A percentile compares a stretch with the other conserved stretches of the same genome.
phyloP scores from a whole-genome alignment of 1,140 invertebrate genomes.

The Archivesica marissinica region DNA sequence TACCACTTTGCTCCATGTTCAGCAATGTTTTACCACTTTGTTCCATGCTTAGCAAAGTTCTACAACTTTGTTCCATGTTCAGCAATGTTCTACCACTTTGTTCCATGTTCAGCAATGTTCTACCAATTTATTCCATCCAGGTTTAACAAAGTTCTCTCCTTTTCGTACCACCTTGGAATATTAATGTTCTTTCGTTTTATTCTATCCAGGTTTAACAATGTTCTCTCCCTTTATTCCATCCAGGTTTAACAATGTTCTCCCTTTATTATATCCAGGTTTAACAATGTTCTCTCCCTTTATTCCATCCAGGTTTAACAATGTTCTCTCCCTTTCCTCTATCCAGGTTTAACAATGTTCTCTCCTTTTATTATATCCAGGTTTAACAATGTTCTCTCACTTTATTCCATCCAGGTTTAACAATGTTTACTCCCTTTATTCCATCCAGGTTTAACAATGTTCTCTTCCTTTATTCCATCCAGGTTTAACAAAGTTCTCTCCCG shows the following conservation, averaged over 20 bases:
- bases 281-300: not conserved
- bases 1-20: too few relatives aligned
- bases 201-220: constrained; percentile 84
- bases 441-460: not conserved
- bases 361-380: not conserved
- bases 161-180: constrained; percentile 90
- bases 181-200: too few relatives aligned
- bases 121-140: constrained; percentile 77
- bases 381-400: too few relatives aligned
- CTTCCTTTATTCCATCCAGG: not conserved
- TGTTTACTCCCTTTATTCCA: too few relatives aligned
- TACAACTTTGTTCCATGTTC: not conserved
- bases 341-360: not conserved
- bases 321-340: not conserved
- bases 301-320: not conserved
- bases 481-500: not conserved
- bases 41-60: not conserved
- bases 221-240: constrained; percentile 86
- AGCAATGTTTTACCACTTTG: not conserved
- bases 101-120: not conserved
- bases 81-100: not conserved
- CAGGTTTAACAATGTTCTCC: constrained; percentile 87
- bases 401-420: too few relatives aligned
- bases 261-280: too few relatives aligned
- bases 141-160: constrained; percentile 87